Base-by-base conservation (phyloP, 64 coral and sea anemone genomes). In the Trachythela sp. region DNA sequence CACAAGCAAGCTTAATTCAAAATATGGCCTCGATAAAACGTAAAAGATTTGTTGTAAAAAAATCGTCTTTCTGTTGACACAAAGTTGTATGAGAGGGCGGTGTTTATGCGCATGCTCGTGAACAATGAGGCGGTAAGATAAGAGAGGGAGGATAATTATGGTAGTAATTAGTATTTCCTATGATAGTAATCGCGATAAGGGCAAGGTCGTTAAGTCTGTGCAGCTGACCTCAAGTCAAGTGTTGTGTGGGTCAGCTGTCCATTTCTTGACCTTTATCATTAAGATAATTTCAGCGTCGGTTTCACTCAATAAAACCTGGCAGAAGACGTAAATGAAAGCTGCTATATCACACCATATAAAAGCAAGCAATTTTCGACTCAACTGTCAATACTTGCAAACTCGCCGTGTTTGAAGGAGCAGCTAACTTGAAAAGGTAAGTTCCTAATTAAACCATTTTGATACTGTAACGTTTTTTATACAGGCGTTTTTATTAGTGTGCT, bases 261-360 rank as follows among this genome's bases (percentile, higher is more conserved):
- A 64, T 64, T 64, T 64, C 56, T 64, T 64, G 56, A 64, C 56
- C 17, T 6, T 64, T 24, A 64, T 64, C 56, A 64, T 64, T 64
- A 64, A 26, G 56, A 64, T 64, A 64, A 64, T 64, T 64, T 64
- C 56, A n/a, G 56, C 56, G 56, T 64, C 56, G 56, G 56, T 64
- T 26, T 26, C 56, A n/a, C 56, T n/a, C 56, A 64, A 64, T 64
- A 64, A 64, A 64, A 64, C 56, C 56, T 64, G 56, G 56, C 4
- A 64, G 22, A 27, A 64, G 56, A 64, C 26, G 56, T 64, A 64
- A 64, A 64, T 64, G 56, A 64, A n/a, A 20, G 56, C 56, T 64
- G 18, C 56, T 64, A 17, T 27, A 64, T 13, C 56, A 64, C 13
- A 64, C 56, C 20, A 64, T 64, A 64, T 64, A 64, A 64, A 64